These are phyloP conservation scores for Drosophila recens DNA, from an alignment of 2,888 invertebrate species.

Conservation along the genomic window DNA sequence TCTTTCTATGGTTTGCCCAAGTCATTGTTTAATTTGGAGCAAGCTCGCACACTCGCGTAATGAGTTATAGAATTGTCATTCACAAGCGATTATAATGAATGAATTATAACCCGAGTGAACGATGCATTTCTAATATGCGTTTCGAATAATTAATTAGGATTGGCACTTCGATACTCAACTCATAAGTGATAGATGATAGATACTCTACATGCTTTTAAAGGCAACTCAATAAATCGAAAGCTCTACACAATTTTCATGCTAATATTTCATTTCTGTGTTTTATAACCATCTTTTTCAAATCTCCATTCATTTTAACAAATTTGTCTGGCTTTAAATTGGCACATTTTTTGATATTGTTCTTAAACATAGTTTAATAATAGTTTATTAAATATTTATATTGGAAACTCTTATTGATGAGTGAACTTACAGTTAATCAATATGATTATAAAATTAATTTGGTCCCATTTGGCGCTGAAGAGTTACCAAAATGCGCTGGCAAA, in stretches of 20 bases:
- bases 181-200: conserved; percentile 32
- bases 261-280: neutral
- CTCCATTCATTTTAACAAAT: too few species aligned
- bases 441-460: conserved; percentile 23
- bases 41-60: conserved; percentile 50
- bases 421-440: conserved; percentile 20
- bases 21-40: conserved; percentile 69
- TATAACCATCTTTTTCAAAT: too few species aligned
- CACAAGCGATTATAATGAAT: conserved; percentile 52
- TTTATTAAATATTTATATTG: neutral
- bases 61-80: conserved; percentile 73
- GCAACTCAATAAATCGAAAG: conserved; percentile 3
- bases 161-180: conserved; percentile 18
- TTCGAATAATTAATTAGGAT: conserved; percentile 49
- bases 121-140: conserved; percentile 46
- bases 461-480: neutral
- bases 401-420: neutral
- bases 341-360: too few species aligned
- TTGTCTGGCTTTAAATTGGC: neutral
- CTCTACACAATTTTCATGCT: neutral
- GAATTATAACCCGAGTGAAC: conserved; percentile 46
- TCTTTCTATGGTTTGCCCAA: conserved; percentile 24
- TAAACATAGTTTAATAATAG: neutral
- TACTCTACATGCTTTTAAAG: conserved; percentile 1
- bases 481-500: conserved; percentile 13